These are phyloP conservation scores for Ochropleura leucogaster DNA, from an alignment of 2,888 invertebrate species.

Conservation along the genomic window DNA sequence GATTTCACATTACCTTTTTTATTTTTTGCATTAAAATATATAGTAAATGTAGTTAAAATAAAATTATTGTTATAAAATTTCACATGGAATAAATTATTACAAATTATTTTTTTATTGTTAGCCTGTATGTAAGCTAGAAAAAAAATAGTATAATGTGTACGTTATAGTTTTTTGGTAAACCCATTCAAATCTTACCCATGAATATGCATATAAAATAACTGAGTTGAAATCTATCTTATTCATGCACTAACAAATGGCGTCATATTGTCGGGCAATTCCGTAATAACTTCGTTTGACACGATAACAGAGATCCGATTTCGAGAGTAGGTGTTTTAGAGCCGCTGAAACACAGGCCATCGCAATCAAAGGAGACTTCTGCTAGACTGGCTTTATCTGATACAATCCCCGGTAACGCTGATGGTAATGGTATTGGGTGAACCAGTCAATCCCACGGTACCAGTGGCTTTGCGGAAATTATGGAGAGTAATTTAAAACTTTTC, in stretches of 20 bases:
- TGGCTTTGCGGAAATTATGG: not conserved
- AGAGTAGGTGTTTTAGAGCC: not conserved
- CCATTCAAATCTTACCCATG: too few species aligned
- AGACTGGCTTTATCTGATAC: too few species aligned
- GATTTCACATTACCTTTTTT: too few species aligned
- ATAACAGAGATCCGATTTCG: not conserved
- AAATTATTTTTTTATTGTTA: too few species aligned
- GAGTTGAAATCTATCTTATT: not conserved
- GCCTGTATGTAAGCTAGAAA: too few species aligned
- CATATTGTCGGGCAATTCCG: not conserved
- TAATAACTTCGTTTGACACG: not conserved
- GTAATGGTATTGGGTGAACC: not conserved
- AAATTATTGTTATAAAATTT: too few species aligned
- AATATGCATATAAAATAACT: too few species aligned
- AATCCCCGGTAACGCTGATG: not conserved
- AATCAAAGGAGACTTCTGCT: not conserved
- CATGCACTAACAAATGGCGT: not conserved
- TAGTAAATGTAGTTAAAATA: too few species aligned
- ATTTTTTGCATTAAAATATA: too few species aligned
- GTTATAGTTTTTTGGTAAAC: too few species aligned
- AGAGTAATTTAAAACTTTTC: conserved; percentile 4
- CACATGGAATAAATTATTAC: too few species aligned
- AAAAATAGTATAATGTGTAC: too few species aligned
- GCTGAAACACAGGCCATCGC: not conserved
- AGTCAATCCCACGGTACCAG: not conserved